Evolutionary conservation across 2,888 invertebrate species (phyloP), one percentile per base, ranked within the genome.

Genomic region (Chrysodeixis includens): DNA sequence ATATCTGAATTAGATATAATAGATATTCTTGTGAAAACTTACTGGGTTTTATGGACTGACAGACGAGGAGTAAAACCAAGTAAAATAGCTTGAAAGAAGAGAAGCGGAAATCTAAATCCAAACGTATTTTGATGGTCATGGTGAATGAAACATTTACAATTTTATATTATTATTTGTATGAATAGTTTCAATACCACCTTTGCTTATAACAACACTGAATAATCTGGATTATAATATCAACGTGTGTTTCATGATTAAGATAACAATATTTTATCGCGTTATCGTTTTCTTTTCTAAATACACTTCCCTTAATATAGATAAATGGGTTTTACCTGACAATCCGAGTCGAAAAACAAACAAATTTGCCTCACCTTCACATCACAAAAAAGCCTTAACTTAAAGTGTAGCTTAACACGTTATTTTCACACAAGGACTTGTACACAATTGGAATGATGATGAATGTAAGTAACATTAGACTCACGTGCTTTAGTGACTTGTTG

Each of bases 401-500:
- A 46, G 9, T 20, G 10, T 9, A 49, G 35, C 26, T 52, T 10
- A n/a, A 35, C 53, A 44, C 53, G 20, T 10, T 49, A 7, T 53
- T 20, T 53, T 3, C 12, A 46, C 32, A 9, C 12, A 35, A 22
- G 12, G 10, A 3, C 53, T 52, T 49, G 10, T 20, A 20, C 46
- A 18, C 46, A 7, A 49, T 9, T 20, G 5, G 46, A 3, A 18
- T 10, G 20, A 10, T 49, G 12, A 20, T 30, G 16, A 20, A 44
- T 35, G 14, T 51, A 20, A 49, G 56, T 18, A 20, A 46, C 8
- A 1, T 14, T 20, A 16, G 64, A 82, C 82, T 79, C 77, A 79
- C 79, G 54, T 70, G 71, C 54, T 76, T 79, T 79, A 3, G 44
- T 51, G n/a, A 70, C 52, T 56, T 67, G 52, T 56, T 61, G 68